These are phyloP conservation scores for Meda fulgida DNA, from an alignment of 2,797 vertebrate species.

Conservation along the genomic window DNA sequence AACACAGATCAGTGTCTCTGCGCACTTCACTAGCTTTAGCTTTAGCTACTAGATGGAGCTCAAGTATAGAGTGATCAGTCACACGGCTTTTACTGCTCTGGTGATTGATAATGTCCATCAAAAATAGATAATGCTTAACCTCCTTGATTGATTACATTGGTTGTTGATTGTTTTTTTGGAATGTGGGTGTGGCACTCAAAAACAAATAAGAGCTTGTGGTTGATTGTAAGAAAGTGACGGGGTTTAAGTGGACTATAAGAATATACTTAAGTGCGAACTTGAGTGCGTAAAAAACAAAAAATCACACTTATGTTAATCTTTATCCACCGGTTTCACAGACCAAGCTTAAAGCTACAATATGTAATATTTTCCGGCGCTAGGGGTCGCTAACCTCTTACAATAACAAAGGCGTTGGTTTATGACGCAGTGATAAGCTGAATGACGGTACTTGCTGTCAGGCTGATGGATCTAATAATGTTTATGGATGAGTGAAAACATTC, in stretches of 20 bases:
- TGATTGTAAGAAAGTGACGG: background rate
- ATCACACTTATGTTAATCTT: background rate
- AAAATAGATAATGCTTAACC: background rate
- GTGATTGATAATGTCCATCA: background rate
- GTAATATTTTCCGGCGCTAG: too few relatives aligned
- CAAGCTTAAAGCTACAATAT: background rate
- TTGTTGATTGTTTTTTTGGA: background rate
- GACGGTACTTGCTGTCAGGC: too few relatives aligned
- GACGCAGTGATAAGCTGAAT: too few relatives aligned
- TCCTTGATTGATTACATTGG: background rate
- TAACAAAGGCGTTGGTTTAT: too few relatives aligned
- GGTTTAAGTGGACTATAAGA: background rate
- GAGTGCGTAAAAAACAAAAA: too few relatives aligned
- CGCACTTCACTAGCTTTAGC: background rate
- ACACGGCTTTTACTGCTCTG: background rate
- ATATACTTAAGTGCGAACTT: background rate
- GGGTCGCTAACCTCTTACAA: too few relatives aligned
- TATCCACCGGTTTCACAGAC: background rate
- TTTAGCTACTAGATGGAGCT: background rate
- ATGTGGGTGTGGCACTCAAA: background rate
- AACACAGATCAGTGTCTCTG: background rate
- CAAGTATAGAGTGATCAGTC: background rate
- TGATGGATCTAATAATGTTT: too few relatives aligned
- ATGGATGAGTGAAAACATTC: too few relatives aligned
- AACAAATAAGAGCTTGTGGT: background rate